Evolutionary conservation across 2,888 invertebrate genomes (phyloP), one percentile per base, ranked within the genome.

Genomic region (Mallateleia sp.): DNA sequence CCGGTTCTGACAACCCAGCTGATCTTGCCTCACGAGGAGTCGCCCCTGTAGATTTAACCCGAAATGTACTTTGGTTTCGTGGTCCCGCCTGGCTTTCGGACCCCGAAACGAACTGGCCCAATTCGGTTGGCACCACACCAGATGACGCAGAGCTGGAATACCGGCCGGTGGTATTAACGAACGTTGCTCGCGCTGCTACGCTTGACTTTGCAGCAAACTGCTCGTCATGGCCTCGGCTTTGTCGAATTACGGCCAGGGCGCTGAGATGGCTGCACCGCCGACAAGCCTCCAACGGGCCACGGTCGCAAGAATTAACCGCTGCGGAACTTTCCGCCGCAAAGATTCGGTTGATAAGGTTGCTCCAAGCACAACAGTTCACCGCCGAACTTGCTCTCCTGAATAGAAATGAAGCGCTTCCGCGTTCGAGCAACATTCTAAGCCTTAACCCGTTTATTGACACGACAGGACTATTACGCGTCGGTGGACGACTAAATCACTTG

Each of bases 21-120:
- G 81, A 81, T 42, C 47, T 66, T 1, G 71, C 64, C 7, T 74
- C 74, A 0, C 64, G 81, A 8, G 81, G 81, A 6, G 38, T 60
- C 3, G 1, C 60, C 11, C 14, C 74, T 1, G 9, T n/a, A 6
- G n/a, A 50, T 2, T 14, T 74, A 2, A 9, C 8, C 1, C 1
- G 11, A 6, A 34, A n/a, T 8, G 18, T 34, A 9, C 11, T 74
- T 0, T 74, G 74, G 74, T 62, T 24, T 25, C 34, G 11, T 18
- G 74, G 74, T 3, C 62, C 74, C n/a, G 11, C 8, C 2, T 62
- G 74, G 74, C 20, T 74, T 6, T 20, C 14, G 1, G 18, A 20
- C 9, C 20, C 32, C 5, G 47, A 47, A 45, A 20, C 20, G 25
- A 18, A 24, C 5, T 64, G 64, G 75, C 54, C 75, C n/a, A 9